A percentile compares a stretch with the other conserved stretches of the same genome.
phyloP scores from a whole-genome alignment of 2,888 invertebrate genomes.

The Oxyscelio sp. region DNA sequence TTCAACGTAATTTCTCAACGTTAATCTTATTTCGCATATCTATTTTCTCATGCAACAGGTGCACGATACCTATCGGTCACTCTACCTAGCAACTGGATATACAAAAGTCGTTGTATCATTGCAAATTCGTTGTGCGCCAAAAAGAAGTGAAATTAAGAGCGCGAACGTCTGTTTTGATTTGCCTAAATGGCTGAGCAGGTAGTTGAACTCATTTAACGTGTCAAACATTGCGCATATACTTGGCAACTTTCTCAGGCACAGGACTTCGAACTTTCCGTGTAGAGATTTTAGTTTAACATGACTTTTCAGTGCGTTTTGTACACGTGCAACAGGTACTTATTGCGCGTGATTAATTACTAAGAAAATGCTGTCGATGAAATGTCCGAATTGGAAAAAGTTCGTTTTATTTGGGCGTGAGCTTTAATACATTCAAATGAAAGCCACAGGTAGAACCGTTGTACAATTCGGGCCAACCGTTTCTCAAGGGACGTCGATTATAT shows the following conservation, averaged over 20 bases:
- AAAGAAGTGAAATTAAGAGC: conserved; percentile 38
- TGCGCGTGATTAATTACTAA: conserved; percentile 82
- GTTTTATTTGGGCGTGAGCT: conserved; percentile 77
- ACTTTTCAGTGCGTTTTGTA: conserved; percentile 62
- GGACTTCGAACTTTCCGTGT: conserved; percentile 45
- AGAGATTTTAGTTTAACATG: conserved; percentile 41
- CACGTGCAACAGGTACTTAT: conserved; percentile 84
- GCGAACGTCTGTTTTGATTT: conserved; percentile 15
- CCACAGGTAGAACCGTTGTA: conserved; percentile 87
- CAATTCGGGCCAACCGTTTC: conserved; percentile 85
- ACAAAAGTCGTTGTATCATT: conserved; percentile 68
- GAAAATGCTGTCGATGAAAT: conserved; percentile 80
- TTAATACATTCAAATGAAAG: conserved; percentile 87
- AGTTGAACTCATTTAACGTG: conserved; percentile 56
- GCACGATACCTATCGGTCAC: conserved; percentile 78
- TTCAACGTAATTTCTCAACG: conserved; percentile 66
- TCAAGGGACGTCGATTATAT: conserved; percentile 82
- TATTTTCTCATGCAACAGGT: conserved; percentile 81
- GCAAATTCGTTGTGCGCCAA: conserved; percentile 48
- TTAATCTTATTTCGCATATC: conserved; percentile 75
- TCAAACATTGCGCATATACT: conserved; percentile 45
- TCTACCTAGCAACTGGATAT: conserved; percentile 74
- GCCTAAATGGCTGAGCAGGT: conserved; percentile 31
- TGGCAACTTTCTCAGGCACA: conserved; percentile 53
- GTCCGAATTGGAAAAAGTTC: conserved; percentile 77